Evolutionary conservation across 1,140 invertebrate genomes (phyloP), one percentile per base, ranked within the genome.

Genomic region (Akabosia matsudoensis): DNA sequence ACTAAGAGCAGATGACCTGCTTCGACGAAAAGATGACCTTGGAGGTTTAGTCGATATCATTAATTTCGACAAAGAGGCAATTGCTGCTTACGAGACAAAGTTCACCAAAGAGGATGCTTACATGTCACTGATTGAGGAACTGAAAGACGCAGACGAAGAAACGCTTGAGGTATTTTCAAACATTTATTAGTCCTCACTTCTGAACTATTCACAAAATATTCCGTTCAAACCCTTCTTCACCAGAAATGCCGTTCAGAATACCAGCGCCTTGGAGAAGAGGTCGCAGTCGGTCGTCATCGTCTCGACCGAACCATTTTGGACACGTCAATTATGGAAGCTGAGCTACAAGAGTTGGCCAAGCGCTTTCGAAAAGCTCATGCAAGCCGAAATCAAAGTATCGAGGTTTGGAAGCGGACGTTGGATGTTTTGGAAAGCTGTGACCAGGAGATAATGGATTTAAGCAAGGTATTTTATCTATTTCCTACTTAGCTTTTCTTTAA

Each of bases 371-470:
- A 70, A 26, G 22, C 54, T 24, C 75, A 79, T 37, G 52, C 74
- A 22, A 76, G 78, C 37, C 56, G 80, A 64, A 67, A 45, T 10
- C 61, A 79, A 33, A 51, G 73, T 56, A 26, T 81, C 1, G 72
- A 73, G 10, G 34, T 76, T 1, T 81, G 80, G 80, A 75, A 78
- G 26, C 22, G 30, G 1, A 78, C 77, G 7, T 33, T 81, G n/a
- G 34, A 54, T 2, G 73, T 64, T 14, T 75, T 81, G 75, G 56
- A 78, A 73, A 22, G 56, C 13, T 16, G 80, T 1, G 80, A 79
- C 71, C 52, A 37, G 30, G 77, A 78, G 51, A 76, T 81, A 4
- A 67, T 74, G 4, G 31, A 34, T n/a, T 31, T 78, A 51, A 74
- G 70, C 24, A n/a, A 79, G 67, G 78, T 78, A 33, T 3, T 13